Evolutionary conservation across 2,888 invertebrate species (phyloP), one percentile per base, ranked within the genome.

Genomic region (Cataglyphis livida): DNA sequence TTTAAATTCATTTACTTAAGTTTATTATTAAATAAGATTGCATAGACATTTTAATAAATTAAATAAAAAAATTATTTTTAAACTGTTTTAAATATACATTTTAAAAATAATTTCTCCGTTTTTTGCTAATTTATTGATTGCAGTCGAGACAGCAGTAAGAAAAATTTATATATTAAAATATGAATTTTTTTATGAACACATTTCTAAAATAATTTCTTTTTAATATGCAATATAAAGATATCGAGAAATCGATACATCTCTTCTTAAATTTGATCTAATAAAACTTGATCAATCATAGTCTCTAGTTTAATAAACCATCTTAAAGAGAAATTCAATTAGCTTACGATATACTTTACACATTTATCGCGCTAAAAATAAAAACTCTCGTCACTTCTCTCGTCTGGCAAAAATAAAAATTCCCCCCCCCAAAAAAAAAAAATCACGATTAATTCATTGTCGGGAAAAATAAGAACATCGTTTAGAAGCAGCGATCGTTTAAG

Each of bases 401-500:
- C 18, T 5, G 32, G 21, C 4, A 38, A 48, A 74, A 73, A 62
- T 15, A n/a, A 1, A 1, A 32, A 15, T 12, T 62, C 15, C n/a
- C n/a, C n/a, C n/a, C n/a, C n/a, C n/a, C n/a, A 64, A 21, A 12
- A 64, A n/a, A 48, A n/a, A 2, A 51, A 7, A 51, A 51, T n/a
- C 7, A n/a, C n/a, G 61, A 32, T 28, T 5, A 61, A 62, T 44
- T 74, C 41, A 41, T 61, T 59, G 41, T 73, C 41, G 74, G 61
- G 62, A 62, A 62, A 74, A 74, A 51, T 51, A 51, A 51, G n/a
- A 51, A n/a, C 5, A n/a, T 51, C 51, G 51, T 51, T 51, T 48
- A 48, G 64, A 64, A 64, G 62, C 62, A 10, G 44, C 74, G 48
- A 48, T 75, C 74, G 32, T 64, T 64, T 75, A 75, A 75, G 35